phyloP scores from a whole-genome alignment of 2,797 vertebrate species.

The Lycodopsis pacificus region DNA sequence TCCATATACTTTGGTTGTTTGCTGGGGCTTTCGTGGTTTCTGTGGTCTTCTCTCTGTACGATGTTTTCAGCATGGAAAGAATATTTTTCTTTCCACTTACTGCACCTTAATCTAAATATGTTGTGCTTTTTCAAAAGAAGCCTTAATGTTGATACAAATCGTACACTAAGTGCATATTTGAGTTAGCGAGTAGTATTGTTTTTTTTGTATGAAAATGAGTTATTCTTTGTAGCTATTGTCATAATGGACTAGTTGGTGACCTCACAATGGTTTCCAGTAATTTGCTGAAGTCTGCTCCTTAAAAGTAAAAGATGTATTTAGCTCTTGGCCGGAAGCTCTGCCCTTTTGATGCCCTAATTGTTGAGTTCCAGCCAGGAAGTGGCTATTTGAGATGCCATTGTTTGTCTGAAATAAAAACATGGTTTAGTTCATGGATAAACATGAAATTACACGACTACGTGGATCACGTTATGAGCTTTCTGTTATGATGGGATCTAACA shows the following conservation, averaged over 20 bases:
- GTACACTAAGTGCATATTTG: neutral
- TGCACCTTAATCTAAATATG: slow-evolving; percentile 9
- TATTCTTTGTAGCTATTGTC: slow-evolving; percentile 27
- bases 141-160: slow-evolving; percentile 40
- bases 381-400: slow-evolving; percentile 7
- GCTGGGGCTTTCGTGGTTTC: neutral
- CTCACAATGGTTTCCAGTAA: neutral
- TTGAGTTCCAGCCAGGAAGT: neutral
- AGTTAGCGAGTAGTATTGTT: neutral
- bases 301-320: slow-evolving; percentile 7
- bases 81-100: neutral
- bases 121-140: slow-evolving; percentile 43
- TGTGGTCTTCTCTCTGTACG: slow-evolving; percentile 17
- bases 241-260: slow-evolving; percentile 10
- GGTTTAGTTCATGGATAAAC: slow-evolving; percentile 14
- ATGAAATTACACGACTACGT: slow-evolving; percentile 29
- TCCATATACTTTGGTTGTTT: neutral
- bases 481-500: slow-evolving; percentile 14
- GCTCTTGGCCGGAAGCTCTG: slow-evolving; percentile 1
- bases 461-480: neutral
- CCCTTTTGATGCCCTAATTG: slow-evolving; percentile 18
- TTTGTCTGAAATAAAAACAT: slow-evolving; percentile 38
- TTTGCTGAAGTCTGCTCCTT: slow-evolving; percentile 1
- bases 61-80: slow-evolving; percentile 14
- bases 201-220: slow-evolving; percentile 26